phyloP scores from a whole-genome alignment of 2,888 invertebrate species.

The Cheilosia urbana region DNA sequence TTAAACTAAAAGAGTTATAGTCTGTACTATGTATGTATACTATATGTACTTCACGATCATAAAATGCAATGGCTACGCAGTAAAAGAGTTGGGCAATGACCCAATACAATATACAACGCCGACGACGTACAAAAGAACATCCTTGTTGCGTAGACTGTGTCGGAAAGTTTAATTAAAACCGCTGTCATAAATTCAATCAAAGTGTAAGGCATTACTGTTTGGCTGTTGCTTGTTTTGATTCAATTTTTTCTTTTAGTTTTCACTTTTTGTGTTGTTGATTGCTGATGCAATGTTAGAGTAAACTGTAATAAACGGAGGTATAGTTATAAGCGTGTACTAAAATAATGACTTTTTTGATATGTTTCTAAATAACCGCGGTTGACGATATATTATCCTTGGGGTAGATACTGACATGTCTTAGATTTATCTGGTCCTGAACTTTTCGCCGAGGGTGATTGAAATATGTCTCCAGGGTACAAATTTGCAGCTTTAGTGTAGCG shows the following conservation, averaged over 20 bases:
- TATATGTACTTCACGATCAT: neutral
- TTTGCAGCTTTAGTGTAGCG: too few species aligned
- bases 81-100: conserved; percentile 16
- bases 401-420: too few species aligned
- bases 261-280: neutral
- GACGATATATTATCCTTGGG: too few species aligned
- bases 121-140: conserved; percentile 9
- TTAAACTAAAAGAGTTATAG: neutral
- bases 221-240: neutral
- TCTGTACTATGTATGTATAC: too few species aligned
- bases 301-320: too few species aligned
- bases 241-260: neutral
- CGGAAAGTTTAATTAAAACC: conserved; percentile 22
- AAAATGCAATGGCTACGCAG: neutral
- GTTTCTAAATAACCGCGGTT: too few species aligned
- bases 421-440: too few species aligned
- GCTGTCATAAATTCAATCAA: conserved; percentile 12
- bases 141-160: conserved; percentile 17
- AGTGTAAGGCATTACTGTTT: neutral
- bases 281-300: neutral
- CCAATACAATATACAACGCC: neutral
- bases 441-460: too few species aligned
- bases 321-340: too few species aligned
- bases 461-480: too few species aligned
- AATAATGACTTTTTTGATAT: too few species aligned